Evolutionary conservation across 2,888 invertebrate genomes (phyloP).

Genomic region (Cerastoderma edule): DNA sequence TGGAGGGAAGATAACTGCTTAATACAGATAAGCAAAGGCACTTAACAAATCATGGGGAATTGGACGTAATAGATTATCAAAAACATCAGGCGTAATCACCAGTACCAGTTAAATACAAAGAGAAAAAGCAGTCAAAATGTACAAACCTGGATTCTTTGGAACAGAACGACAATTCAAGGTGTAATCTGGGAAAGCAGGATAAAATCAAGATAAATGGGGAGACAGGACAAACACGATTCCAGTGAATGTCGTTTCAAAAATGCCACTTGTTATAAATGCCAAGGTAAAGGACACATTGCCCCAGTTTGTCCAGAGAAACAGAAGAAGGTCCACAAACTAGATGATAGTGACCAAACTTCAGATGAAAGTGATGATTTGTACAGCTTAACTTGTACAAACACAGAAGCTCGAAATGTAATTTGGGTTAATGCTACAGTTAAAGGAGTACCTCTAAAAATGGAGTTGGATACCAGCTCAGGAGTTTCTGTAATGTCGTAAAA

Average conservation of each 20-base stretch:
- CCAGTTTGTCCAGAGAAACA: background rate
- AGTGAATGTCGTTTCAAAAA: background rate
- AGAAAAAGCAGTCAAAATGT: no score
- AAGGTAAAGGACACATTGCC: background rate
- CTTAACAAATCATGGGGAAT: no score
- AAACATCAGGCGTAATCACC: no score
- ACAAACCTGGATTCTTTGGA: no score
- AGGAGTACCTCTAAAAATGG: conserved; percentile 39
- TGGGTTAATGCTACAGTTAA: conserved; percentile 39
- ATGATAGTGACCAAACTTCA: background rate
- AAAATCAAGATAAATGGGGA: no score
- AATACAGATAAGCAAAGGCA: no score
- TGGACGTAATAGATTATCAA: no score
- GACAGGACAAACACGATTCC: no score
- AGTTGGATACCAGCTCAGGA: conserved; percentile 60
- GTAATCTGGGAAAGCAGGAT: no score
- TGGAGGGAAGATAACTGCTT: no score
- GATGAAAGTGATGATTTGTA: background rate
- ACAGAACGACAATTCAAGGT: no score
- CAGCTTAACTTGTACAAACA: background rate
- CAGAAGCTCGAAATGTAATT: conserved; percentile 7
- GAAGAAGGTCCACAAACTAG: background rate
- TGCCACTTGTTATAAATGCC: background rate
- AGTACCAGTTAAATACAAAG: no score
- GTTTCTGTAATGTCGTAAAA: conserved; percentile 46